A percentile compares a stretch with the other conserved stretches of the same genome.
Evolutionary conservation across 1,140 invertebrate genomes (phyloP).

Genomic region (Oncopeltus fasciatus): DNA sequence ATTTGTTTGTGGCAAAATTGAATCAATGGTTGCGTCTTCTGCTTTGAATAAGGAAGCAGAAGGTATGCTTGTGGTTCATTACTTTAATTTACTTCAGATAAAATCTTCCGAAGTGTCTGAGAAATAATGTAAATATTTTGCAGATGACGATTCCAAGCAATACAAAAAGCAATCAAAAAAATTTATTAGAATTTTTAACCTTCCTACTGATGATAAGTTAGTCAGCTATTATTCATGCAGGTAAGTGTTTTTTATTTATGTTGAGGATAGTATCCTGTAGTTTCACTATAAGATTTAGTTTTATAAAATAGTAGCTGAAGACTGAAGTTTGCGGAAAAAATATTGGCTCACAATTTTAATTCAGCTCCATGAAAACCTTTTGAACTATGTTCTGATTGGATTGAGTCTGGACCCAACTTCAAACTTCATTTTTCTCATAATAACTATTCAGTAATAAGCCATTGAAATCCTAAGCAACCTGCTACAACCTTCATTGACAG

Average conservation of each 20-base stretch:
- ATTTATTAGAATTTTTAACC: slow-evolving; percentile 77
- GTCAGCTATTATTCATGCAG: slow-evolving; percentile 91
- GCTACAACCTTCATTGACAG: too few species aligned
- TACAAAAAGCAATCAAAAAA: slow-evolving; percentile 71
- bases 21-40: slow-evolving; percentile 68
- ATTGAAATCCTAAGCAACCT: too few species aligned
- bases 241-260: slow-evolving; percentile 37
- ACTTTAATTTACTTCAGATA: not conserved
- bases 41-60: slow-evolving; percentile 11
- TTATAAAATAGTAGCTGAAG: too few species aligned
- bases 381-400: too few species aligned
- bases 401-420: too few species aligned
- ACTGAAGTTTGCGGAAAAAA: too few species aligned
- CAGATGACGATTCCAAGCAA: slow-evolving; percentile 65
- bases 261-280: too few species aligned
- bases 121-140: slow-evolving; percentile 26
- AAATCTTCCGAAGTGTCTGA: not conserved
- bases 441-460: too few species aligned
- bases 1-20: slow-evolving; percentile 92
- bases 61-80: slow-evolving; percentile 12
- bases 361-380: too few species aligned
- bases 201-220: slow-evolving; percentile 86
- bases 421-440: too few species aligned
- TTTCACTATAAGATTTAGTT: too few species aligned
- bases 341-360: too few species aligned